Evolutionary conservation across 2,888 invertebrate species (phyloP).

Genomic region (Drosophila sordidapex): DNA sequence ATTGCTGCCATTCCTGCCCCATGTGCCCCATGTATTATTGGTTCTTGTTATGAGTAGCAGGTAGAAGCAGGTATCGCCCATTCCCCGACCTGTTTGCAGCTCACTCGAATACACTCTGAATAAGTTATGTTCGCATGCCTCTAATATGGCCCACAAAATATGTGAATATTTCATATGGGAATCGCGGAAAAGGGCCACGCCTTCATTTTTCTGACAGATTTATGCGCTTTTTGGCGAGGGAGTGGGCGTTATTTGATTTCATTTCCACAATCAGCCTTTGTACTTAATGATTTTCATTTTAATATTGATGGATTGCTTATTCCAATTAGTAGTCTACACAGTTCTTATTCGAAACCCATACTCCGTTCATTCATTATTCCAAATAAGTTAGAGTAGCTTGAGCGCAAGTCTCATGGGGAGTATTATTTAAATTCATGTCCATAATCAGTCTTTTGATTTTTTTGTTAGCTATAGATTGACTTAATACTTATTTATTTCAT

Average conservation of each 20-base stretch:
- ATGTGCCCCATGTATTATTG: constrained; percentile 28
- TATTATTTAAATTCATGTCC: neutral
- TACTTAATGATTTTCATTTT: neutral
- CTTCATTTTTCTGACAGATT: constrained; percentile 36
- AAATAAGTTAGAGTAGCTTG: neutral
- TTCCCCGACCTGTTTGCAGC: constrained; percentile 20
- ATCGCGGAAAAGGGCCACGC: constrained; percentile 12
- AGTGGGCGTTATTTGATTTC: neutral
- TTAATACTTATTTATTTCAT: neutral
- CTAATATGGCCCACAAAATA: constrained; percentile 5
- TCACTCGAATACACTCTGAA: constrained; percentile 31
- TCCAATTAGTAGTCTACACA: neutral
- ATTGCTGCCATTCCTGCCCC: neutral
- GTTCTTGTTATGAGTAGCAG: constrained; percentile 42
- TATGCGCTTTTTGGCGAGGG: constrained; percentile 29
- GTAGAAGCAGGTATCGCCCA: constrained; percentile 37
- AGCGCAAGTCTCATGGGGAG: neutral
- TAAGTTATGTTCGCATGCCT: constrained; percentile 34
- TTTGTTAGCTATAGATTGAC: neutral
- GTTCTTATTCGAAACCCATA: neutral
- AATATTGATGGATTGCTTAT: neutral
- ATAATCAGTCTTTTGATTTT: neutral
- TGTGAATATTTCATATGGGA: constrained; percentile 37
- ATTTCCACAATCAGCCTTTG: neutral
- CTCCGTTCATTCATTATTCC: neutral